phyloP scores from a whole-genome alignment of 23 tunicate genomes.

The Clavelina lepadiformis region DNA sequence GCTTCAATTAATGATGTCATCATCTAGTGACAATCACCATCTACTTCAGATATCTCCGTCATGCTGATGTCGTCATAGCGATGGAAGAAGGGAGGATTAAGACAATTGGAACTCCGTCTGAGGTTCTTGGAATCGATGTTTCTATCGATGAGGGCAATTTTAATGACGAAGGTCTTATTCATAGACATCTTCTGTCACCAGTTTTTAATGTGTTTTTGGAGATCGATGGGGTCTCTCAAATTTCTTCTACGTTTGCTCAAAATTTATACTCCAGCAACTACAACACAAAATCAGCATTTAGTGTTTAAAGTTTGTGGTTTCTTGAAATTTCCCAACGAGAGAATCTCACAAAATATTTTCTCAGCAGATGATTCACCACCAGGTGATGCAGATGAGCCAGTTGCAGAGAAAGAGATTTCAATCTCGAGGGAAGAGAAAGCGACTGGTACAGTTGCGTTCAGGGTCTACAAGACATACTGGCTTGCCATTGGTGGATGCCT shows the following conservation, averaged over 20 bases:
- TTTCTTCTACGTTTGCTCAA: too few relatives aligned
- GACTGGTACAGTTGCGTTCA: slow-evolving; percentile 61
- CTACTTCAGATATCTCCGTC: slow-evolving; percentile 35
- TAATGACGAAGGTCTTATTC: too few relatives aligned
- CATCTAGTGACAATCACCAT: too few relatives aligned
- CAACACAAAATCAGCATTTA: not conserved
- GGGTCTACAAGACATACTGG: slow-evolving; percentile 84
- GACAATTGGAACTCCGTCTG: slow-evolving; percentile 46
- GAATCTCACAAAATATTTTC: too few relatives aligned
- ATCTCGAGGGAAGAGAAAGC: slow-evolving; percentile 79
- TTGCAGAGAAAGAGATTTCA: not conserved
- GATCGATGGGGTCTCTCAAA: too few relatives aligned
- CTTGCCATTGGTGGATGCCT: slow-evolving; percentile 62
- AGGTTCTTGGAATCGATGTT: slow-evolving; percentile 23
- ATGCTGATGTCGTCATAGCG: slow-evolving; percentile 58
- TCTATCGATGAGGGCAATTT: not conserved
- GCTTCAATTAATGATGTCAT: too few relatives aligned
- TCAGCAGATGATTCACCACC: too few relatives aligned
- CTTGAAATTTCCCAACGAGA: too few relatives aligned
- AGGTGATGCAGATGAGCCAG: too few relatives aligned
- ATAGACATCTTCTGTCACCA: too few relatives aligned
- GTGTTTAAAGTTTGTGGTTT: not conserved
- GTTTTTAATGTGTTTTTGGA: too few relatives aligned
- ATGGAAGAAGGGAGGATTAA: slow-evolving; percentile 78
- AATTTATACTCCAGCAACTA: too few relatives aligned